Conservation (phyloP, 2,888 invertebrate species). For the Leptarthrus brevirostris region DNA sequence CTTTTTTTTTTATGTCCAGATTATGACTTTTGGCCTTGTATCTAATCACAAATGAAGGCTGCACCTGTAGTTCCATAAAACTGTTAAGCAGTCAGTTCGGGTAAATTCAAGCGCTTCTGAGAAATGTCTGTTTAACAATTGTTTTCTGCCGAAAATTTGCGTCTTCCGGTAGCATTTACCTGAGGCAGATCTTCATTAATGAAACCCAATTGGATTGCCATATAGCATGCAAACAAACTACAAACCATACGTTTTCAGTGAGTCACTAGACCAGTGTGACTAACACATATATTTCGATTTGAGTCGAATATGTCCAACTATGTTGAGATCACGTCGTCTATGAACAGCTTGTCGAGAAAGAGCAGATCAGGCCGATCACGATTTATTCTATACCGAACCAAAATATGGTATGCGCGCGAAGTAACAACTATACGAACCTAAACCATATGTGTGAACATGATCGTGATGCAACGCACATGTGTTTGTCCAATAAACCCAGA, state of each 20-base stretch:
- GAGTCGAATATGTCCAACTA: no score
- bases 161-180: not conserved
- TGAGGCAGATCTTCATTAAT: no score
- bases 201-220: not conserved
- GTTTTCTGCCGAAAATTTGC: not conserved
- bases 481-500: conserved; percentile 12
- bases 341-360: not conserved
- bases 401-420: not conserved
- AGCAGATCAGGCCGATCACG: conserved; percentile 1
- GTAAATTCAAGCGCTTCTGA: not conserved
- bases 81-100: not conserved
- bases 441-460: not conserved
- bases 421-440: not conserved
- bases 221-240: conserved; percentile 22
- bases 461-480: conserved; percentile 4
- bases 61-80: not conserved
- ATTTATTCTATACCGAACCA: not conserved
- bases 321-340: no score
- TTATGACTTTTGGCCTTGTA: not conserved
- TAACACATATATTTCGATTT: conserved; percentile 1
- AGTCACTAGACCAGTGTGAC: not conserved
- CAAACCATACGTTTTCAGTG: not conserved
- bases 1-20: not conserved
- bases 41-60: not conserved
- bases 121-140: not conserved